Percentiles rank a stretch among this genome's conserved stretches.
These are phyloP conservation scores for Podarcis muralis DNA, from an alignment of 2,113 vertebrate species.

Conservation along the genomic window DNA sequence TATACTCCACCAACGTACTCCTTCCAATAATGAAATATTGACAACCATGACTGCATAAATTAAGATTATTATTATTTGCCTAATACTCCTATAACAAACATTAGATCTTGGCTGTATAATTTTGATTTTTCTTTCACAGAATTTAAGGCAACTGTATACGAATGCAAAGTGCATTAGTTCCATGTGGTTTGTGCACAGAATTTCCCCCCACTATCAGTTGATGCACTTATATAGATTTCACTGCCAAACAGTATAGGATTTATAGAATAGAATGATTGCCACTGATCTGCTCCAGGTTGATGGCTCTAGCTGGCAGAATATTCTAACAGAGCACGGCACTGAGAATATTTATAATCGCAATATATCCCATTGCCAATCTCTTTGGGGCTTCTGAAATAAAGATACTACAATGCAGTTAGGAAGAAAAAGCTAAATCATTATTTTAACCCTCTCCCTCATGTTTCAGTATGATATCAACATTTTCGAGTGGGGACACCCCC, in stretches of 20 bases:
- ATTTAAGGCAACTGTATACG: neutral
- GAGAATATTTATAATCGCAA: neutral
- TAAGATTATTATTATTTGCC: neutral
- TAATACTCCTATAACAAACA: neutral
- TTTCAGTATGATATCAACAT: neutral
- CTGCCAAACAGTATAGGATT: neutral
- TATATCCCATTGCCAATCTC: neutral
- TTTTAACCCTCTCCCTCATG: neutral
- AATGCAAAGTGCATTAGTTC: too few relatives aligned
- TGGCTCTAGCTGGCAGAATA: neutral
- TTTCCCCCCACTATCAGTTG: neutral
- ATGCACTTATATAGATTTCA: neutral
- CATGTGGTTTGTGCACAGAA: neutral
- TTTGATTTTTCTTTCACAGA: neutral
- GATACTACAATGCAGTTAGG: neutral
- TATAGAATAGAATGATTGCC: neutral
- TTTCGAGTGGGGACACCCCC: neutral
- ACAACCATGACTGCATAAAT: neutral
- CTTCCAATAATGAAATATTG: neutral
- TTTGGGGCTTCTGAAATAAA: neutral
- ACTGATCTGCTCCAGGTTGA: neutral
- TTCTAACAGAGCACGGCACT: too few relatives aligned
- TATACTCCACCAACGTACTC: neutral
- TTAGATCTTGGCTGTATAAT: neutral
- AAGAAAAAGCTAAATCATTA: neutral